A percentile compares a stretch with the other conserved stretches of the same genome.
phyloP scores from a whole-genome alignment of 1,140 invertebrate genomes.

The Chionoecetes opilio region DNA sequence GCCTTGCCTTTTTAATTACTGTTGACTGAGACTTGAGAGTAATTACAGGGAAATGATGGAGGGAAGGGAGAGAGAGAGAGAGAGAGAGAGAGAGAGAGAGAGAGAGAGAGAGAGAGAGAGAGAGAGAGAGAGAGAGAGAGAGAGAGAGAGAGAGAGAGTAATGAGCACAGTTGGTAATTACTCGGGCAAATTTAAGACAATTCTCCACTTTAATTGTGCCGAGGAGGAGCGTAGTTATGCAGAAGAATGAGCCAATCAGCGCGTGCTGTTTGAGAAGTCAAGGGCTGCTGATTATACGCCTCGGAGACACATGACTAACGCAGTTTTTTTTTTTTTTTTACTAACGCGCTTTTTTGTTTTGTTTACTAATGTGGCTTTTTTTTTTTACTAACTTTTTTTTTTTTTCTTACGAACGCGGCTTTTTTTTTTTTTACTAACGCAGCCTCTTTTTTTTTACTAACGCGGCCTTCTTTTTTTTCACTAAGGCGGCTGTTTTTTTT shows the following conservation, averaged over 20 bases:
- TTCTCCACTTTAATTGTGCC: constrained; percentile 20
- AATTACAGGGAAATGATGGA: not conserved
- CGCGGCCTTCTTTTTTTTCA: too few relatives aligned
- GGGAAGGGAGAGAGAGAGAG: not conserved
- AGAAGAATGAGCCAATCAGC: constrained; percentile 19
- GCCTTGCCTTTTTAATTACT: not conserved
- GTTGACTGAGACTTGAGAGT: constrained; percentile 1
- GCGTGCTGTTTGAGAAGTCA: not conserved
- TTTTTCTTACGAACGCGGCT: too few relatives aligned
- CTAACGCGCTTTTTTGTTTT: too few relatives aligned
- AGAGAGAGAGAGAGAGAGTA: constrained; percentile 41
- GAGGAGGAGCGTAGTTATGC: not conserved
- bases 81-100: not conserved
- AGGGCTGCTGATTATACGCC: not conserved
- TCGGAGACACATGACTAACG: not conserved
- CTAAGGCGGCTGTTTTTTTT: too few relatives aligned
- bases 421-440: too few relatives aligned
- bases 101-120: not conserved
- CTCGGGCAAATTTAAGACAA: constrained; percentile 14
- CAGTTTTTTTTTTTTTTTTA: not conserved
- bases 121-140: constrained; percentile 38
- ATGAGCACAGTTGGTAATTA: not conserved
- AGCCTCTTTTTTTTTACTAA: too few relatives aligned
- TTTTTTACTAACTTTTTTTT: too few relatives aligned
- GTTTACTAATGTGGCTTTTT: too few relatives aligned